Evolutionary conservation across 2,113 vertebrate species (phyloP).

Genomic region (Miniopterus natalensis): DNA sequence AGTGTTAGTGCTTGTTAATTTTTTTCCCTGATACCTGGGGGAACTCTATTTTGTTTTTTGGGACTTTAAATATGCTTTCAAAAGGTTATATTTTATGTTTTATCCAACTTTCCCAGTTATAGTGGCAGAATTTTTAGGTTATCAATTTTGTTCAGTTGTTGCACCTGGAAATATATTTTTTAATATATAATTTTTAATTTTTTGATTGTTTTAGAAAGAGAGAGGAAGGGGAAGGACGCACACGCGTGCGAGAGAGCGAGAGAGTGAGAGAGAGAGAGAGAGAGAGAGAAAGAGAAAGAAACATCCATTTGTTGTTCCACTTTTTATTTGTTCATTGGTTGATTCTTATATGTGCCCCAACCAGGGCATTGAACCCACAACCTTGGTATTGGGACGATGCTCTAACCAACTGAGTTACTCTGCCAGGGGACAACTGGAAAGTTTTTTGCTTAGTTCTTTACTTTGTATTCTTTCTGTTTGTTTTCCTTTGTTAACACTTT

Average conservation of each 20-base stretch:
- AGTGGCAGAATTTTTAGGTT: constrained; percentile 14
- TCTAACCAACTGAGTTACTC: no score
- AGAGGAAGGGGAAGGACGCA: no score
- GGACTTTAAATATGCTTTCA: neutral
- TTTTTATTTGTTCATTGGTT: no score
- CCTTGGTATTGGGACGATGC: no score
- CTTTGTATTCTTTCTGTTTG: neutral
- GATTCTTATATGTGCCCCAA: no score
- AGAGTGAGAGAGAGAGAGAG: no score
- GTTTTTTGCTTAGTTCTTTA: constrained; percentile 29
- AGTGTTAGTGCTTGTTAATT: neutral
- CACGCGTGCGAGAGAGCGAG: no score
- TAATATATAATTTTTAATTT: no score
- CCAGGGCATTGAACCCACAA: no score
- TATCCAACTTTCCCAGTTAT: neutral
- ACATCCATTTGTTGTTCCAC: no score
- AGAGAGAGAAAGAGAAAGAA: no score
- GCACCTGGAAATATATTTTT: neutral
- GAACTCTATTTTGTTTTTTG: neutral
- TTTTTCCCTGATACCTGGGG: neutral
- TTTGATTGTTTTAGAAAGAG: no score
- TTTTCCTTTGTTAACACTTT: constrained; percentile 46
- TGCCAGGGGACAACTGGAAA: neutral
- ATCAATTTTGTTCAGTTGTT: constrained; percentile 25
- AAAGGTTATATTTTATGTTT: constrained; percentile 31